Evolutionary conservation across 2,797 vertebrate species (phyloP), one percentile per base, ranked within the genome.

Genomic region (Merluccius polli): DNA sequence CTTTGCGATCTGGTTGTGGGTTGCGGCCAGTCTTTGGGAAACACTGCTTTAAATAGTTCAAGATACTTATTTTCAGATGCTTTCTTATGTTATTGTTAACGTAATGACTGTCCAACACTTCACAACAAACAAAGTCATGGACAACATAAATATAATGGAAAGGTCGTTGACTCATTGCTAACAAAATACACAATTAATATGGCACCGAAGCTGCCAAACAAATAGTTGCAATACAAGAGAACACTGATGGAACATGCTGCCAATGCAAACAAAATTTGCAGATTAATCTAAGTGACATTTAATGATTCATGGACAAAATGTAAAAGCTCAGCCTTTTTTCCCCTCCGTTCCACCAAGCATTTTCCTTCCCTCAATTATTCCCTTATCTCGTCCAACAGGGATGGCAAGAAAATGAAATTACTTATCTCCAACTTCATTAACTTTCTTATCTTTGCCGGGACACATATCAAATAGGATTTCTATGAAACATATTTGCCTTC

Each of bases 361-460:
- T 79, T 81, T 76, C 81, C 78, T 78, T 72, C 70, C 77, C 83
- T 80, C 75, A 32, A 85, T 89, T 87, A 82, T 80, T 74, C 65
- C 59, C 82, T 87, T 89, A 89, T 92, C 87, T 83, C 74, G 75
- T 73, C 76, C 74, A 77, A 74, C 83, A 35, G 80, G 84, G 86
- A 85, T 90, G 88, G 85, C 79, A 84, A 80, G 84, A 83, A 90
- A 88, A 91, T 91, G 86, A 86, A 90, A 91, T 90, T 84, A 90
- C 88, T 90, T 89, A 90, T 92, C 89, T 84, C 86, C 80, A 85
- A 80, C 86, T 87, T 89, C 85, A 90, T 92, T 91, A 91, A 89
- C 77, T 85, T 77, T 79, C 84, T 90, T 89, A 92, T 90, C 89
- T 87, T 86, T 80, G 78, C 79, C 2, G 75, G 87, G 83, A 74